These are phyloP conservation scores for Stenurella melanura DNA, from an alignment of 2,888 invertebrate genomes.

Conservation along the genomic window DNA sequence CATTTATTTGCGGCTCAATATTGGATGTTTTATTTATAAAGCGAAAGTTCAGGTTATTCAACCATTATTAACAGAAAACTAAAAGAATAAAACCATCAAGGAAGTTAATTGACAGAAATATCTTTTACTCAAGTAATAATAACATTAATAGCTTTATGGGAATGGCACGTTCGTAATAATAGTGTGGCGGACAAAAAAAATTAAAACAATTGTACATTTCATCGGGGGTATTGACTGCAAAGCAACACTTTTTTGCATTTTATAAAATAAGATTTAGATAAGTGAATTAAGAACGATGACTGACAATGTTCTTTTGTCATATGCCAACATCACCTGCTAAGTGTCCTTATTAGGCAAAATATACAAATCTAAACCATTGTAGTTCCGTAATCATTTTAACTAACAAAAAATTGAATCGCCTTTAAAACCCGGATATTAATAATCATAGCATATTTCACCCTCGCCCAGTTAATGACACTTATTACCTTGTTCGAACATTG, in stretches of 20 bases:
- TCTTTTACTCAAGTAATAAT: neutral
- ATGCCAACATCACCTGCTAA: neutral
- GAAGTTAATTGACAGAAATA: no score
- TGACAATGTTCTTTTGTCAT: neutral
- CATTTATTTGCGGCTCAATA: neutral
- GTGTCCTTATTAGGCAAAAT: neutral
- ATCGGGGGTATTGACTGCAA: neutral
- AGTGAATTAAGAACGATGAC: neutral
- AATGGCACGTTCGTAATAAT: neutral
- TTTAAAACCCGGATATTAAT: no score
- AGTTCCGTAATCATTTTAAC: no score
- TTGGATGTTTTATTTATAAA: neutral
- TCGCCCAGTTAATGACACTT: no score
- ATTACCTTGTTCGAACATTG: no score
- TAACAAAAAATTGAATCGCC: no score
- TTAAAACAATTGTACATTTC: slow-evolving; percentile 4
- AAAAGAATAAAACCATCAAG: neutral
- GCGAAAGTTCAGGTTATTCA: neutral
- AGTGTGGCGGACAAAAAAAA: slow-evolving; percentile 1
- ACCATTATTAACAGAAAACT: neutral
- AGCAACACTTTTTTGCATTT: neutral
- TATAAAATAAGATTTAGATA: neutral
- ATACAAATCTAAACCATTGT: neutral
- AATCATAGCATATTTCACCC: no score
- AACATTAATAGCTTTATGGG: neutral